Percentiles rank a stretch among this genome's conserved stretches.
Evolutionary conservation across 2,888 invertebrate species (phyloP).

Genomic region (Pyrrhia umbra): DNA sequence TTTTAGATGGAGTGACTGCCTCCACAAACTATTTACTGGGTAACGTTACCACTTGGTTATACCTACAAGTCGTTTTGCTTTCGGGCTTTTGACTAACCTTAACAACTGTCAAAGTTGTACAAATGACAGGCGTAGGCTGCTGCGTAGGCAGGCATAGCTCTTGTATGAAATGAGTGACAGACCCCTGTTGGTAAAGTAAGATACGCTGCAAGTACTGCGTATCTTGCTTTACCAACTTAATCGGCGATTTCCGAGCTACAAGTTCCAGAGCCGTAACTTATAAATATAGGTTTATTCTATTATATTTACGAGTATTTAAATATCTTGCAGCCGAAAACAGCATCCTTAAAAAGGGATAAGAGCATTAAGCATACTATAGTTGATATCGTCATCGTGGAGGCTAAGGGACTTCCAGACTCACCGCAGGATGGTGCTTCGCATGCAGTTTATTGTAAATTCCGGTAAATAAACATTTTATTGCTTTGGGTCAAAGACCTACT

Average conservation of each 20-base stretch:
- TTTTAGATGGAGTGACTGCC: too few species aligned
- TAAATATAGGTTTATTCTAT: background rate
- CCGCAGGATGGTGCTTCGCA: constrained; percentile 77
- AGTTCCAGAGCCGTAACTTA: background rate
- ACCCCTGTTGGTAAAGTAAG: too few species aligned
- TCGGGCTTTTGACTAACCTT: too few species aligned
- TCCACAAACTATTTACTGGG: too few species aligned
- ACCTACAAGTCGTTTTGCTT: too few species aligned
- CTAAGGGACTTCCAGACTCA: constrained; percentile 76
- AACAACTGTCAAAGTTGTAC: too few species aligned
- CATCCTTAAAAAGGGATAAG: constrained; percentile 42
- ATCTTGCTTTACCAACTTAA: too few species aligned
- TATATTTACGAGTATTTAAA: background rate
- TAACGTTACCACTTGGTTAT: too few species aligned
- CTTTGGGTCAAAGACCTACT: background rate
- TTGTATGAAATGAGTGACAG: too few species aligned
- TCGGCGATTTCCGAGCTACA: background rate
- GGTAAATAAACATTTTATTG: constrained; percentile 64
- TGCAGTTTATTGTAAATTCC: constrained; percentile 78
- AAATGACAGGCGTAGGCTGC: too few species aligned
- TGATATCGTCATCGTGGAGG: constrained; percentile 80
- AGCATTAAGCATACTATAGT: constrained; percentile 71
- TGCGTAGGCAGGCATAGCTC: too few species aligned
- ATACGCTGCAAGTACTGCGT: too few species aligned
- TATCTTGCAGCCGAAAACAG: background rate